phyloP scores from a whole-genome alignment of 2,888 invertebrate species.

The Lepidocyrtinus sp. region DNA sequence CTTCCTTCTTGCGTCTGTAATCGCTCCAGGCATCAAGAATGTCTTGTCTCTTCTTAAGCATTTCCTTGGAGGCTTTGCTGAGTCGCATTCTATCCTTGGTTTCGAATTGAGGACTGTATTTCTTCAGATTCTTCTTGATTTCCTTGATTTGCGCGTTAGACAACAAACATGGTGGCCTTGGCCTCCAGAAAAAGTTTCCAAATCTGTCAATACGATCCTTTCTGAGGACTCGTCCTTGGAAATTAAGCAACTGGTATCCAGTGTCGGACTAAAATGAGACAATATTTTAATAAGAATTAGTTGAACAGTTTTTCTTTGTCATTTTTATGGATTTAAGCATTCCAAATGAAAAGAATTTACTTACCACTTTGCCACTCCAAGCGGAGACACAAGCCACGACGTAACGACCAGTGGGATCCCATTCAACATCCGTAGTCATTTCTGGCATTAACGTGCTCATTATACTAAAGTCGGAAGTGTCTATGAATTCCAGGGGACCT shows the following conservation, averaged over 20 bases:
- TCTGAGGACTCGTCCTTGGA: slow-evolving; percentile 87
- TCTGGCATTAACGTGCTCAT: slow-evolving; percentile 96
- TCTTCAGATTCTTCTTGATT: slow-evolving; percentile 97
- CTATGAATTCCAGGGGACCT: slow-evolving; percentile 94
- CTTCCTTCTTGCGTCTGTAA: slow-evolving; percentile 83
- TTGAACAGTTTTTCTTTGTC: too few relatives aligned
- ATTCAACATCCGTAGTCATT: slow-evolving; percentile 93
- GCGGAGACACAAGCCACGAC: slow-evolving; percentile 95
- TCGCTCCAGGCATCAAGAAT: slow-evolving; percentile 89
- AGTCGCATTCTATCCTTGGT: slow-evolving; percentile 94
- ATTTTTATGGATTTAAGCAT: too few relatives aligned
- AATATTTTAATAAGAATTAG: neutral
- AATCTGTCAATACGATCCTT: slow-evolving; percentile 93
- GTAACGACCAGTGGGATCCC: slow-evolving; percentile 99
- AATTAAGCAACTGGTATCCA: slow-evolving; percentile 98
- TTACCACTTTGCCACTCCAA: slow-evolving; percentile 91
- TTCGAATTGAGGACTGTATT: slow-evolving; percentile 96
- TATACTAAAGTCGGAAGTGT: slow-evolving; percentile 95
- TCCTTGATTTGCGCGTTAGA: slow-evolving; percentile 90
- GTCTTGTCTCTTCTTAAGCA: slow-evolving; percentile 91
- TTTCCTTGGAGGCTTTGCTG: slow-evolving; percentile 94
- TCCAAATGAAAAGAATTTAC: slow-evolving; percentile 33
- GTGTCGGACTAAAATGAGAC: slow-evolving; percentile 75
- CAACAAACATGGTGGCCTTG: slow-evolving; percentile 90
- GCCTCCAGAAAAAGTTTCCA: slow-evolving; percentile 96